Evolutionary conservation across 2,888 invertebrate genomes (phyloP), one percentile per base, ranked within the genome.

Genomic region (Drosophila sordidula): DNA sequence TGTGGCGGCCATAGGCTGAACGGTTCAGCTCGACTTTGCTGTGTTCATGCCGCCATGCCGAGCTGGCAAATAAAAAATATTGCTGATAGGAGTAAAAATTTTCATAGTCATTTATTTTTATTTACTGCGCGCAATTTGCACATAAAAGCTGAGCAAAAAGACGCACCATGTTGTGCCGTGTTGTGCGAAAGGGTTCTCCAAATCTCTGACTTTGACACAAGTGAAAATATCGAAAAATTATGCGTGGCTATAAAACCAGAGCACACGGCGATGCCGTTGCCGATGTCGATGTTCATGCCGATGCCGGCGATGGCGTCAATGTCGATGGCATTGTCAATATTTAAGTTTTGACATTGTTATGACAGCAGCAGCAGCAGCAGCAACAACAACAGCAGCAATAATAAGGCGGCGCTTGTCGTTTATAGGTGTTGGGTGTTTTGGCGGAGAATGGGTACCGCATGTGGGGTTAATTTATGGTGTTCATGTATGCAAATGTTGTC

Each of bases 31-130:
- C 41, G 52, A 22, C 29, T 22, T 34, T 6, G 52, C 44, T 50
- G 16, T 32, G 36, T 22, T 42, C n/a, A 18, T 32, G 64, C 62
- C 36, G 55, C 47, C 52, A 49, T 65, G 66, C 50, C 70, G 47
- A 64, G 69, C 71, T 66, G 78, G 72, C 85, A 78, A 85, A 85
- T 84, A 87, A 82, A 77, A 77, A 83, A 84, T 80, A 81, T 76
- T 87, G 82, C 89, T 89, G 87, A 89, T 87, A 77, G 75, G 77
- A 84, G 85, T 88, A 83, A 88, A 86, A 89, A 87, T 89, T 78
- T 82, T 87, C 89, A 87, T 87, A 89, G 80, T 84, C 89, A 87
- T 89, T 87, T 85, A 82, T 87, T 89, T 88, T 87, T 88, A 87
- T 88, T 87, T 87, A 88, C 85, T 88, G 81, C 84, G 75, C 82